phyloP scores from a whole-genome alignment of 92 coral and sea anemone genomes.

The Pocillopora meandrina region DNA sequence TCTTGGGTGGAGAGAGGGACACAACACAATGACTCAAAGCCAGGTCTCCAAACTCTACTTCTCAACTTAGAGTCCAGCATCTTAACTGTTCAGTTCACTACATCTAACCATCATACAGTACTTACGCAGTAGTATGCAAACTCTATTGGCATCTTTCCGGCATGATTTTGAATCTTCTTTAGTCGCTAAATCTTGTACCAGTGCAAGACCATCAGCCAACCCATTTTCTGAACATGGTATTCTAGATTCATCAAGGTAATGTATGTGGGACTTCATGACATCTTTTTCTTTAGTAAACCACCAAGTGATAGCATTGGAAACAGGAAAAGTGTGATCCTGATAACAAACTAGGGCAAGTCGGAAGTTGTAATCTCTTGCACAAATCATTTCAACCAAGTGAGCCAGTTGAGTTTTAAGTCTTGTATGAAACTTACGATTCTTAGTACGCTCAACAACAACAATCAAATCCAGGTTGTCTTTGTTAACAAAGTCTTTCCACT shows the following conservation, averaged over 20 bases:
- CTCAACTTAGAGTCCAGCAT: too few relatives aligned
- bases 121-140: conserved; percentile 9
- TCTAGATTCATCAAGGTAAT: background rate
- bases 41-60: too few relatives aligned
- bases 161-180: background rate
- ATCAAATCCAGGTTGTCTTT: background rate
- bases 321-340: background rate
- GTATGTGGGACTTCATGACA: background rate
- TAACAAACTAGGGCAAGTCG: conserved; percentile 1
- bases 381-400: conserved; percentile 1
- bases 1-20: too few relatives aligned
- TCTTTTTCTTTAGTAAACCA: conserved; percentile 1
- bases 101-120: background rate
- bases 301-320: background rate
- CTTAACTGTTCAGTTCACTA: background rate
- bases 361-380: background rate
- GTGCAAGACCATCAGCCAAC: conserved; percentile 7
- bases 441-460: background rate
- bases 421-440: background rate
- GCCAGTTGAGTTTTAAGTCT: conserved; percentile 1
- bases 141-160: conserved; percentile 1
- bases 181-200: background rate
- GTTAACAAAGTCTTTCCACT: background rate
- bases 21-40: too few relatives aligned
- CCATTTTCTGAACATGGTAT: background rate